Conservation (phyloP, 2,113 vertebrate species). For the Barnardius zonarius region DNA sequence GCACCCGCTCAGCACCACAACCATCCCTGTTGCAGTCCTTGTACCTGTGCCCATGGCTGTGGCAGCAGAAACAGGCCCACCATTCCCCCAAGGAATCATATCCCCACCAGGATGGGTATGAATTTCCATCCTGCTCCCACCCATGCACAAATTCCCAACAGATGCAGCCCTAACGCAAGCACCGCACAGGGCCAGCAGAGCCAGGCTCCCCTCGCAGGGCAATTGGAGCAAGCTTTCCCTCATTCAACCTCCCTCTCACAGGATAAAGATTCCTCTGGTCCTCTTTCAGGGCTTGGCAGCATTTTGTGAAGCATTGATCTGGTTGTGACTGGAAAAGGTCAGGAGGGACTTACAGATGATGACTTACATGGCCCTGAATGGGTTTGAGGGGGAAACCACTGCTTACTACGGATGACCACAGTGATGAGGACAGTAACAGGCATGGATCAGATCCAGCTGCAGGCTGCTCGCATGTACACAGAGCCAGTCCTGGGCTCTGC, state of each 20-base stretch:
- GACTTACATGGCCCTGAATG: fast-evolving
- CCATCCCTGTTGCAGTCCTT: background rate
- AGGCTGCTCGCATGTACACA: background rate
- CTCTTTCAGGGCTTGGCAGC: background rate
- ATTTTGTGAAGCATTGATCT: background rate
- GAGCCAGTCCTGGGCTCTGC: background rate
- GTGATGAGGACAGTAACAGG: background rate
- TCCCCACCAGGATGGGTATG: fast-evolving
- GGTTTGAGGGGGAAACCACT: background rate
- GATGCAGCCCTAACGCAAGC: background rate
- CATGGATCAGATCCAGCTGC: background rate
- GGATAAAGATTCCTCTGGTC: background rate
- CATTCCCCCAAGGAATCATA: fast-evolving
- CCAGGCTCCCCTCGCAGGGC: fast-evolving
- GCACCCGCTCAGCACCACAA: background rate
- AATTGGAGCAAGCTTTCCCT: background rate
- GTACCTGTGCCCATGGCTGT: fast-evolving
- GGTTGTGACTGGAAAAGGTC: background rate
- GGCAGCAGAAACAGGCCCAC: background rate
- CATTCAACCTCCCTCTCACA: background rate
- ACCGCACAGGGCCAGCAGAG: fast-evolving
- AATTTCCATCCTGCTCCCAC: background rate
- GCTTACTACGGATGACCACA: fast-evolving
- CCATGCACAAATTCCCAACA: fast-evolving
- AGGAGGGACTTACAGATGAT: fast-evolving